These are phyloP conservation scores for Xestia ashworthii DNA, from an alignment of 2,888 invertebrate genomes.

Conservation along the genomic window DNA sequence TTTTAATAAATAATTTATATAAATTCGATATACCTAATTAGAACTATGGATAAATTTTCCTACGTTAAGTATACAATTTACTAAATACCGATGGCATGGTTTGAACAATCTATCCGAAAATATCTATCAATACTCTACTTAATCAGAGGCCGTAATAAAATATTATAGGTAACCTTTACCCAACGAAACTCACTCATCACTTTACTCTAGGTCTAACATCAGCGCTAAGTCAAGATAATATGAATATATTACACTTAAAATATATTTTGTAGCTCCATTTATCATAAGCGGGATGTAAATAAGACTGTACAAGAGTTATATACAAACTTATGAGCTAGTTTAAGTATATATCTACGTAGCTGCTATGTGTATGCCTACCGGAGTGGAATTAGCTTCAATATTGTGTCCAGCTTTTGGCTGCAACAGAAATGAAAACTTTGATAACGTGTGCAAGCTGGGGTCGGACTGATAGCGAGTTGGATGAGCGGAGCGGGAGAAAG, in stretches of 20 bases:
- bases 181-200: conserved; percentile 56
- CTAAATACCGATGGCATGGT: conserved; percentile 70
- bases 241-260: conserved; percentile 69
- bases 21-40: conserved; percentile 57
- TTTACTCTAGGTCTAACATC: conserved; percentile 59
- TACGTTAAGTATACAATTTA: conserved; percentile 56
- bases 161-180: conserved; percentile 66
- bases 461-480: conserved; percentile 21
- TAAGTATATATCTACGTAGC: conserved; percentile 75
- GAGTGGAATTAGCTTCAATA: conserved; percentile 88
- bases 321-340: conserved; percentile 76
- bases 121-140: conserved; percentile 80
- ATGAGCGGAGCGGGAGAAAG: background rate
- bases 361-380: conserved; percentile 81
- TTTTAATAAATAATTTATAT: conserved; percentile 46
- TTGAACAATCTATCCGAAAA: conserved; percentile 86
- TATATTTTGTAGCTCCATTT: conserved; percentile 77
- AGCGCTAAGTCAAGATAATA: conserved; percentile 51
- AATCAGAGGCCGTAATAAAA: conserved; percentile 78
- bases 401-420: conserved; percentile 97
- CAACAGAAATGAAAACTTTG: conserved; percentile 72
- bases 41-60: conserved; percentile 52
- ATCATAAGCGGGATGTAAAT: conserved; percentile 79
- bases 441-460: conserved; percentile 54
- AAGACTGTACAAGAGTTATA: conserved; percentile 85